Base-by-base conservation (phyloP, 2,113 vertebrate genomes). In the Emydura subglobosa region DNA sequence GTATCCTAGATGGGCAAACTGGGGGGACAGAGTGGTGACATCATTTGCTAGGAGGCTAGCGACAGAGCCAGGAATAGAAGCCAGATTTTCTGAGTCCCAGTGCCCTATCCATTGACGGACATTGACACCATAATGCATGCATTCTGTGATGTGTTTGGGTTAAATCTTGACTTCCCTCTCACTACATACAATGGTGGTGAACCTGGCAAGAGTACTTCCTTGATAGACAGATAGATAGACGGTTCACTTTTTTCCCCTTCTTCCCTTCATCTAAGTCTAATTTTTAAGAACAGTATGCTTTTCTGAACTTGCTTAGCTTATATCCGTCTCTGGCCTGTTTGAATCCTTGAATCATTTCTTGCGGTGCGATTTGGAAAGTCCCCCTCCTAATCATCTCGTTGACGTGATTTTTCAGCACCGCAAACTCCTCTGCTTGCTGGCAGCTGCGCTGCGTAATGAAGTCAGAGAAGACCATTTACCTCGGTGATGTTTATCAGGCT, bases 51-150 rank as follows among this genome's bases (percentile, higher is more conserved):
- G 74, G 42, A 44, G 24, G 42, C 25, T 78, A 47, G 34, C 25
- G 49, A 19, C 7, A 47, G 0, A 44, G 50, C 17, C 65, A 22
- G 65, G 31, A 25, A 5, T 0, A 50, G 39, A 53, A 94, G 19
- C 17, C n/a, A 44, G 59, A 25, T 34, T 16, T 81, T 44, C 25
- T 16, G 29, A 6, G 34, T 24, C 24, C 53, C 53, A 81, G 51
- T 54, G 8, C 29, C 24, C 72, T 92, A 25, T 59, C 3, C 42
- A 34, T 17, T 0, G 0, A 47, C 29, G 10, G 39, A 78, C 44
- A 29, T 8, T 0, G 2, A 7, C 80, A 16, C 1, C 12, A 22
- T 17, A 24, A 44, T 0, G 1, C 5, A 31, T 8, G 0, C 65
- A 93, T 42, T 82, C 31, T 31, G 5, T 2, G 31, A 68, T 72